Evolutionary conservation across 2,113 vertebrate genomes (phyloP).

Genomic region (Labrus mixtus): DNA sequence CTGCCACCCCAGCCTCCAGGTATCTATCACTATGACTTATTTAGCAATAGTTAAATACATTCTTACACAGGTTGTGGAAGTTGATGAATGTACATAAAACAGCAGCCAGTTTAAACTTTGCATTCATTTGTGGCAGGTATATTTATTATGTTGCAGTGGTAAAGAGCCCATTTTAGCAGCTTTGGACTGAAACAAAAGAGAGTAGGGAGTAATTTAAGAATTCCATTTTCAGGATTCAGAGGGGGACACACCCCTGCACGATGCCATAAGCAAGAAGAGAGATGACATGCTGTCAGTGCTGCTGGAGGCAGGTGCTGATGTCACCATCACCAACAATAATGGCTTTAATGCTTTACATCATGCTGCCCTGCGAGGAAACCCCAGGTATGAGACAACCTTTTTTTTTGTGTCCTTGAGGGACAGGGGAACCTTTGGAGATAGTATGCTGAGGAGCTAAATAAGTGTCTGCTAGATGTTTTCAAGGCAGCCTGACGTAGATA

Average conservation of each 20-base stretch:
- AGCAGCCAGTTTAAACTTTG: background rate
- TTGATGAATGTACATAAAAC: background rate
- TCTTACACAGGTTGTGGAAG: background rate
- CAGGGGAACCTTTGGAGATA: constrained; percentile 7
- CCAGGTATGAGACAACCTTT: constrained; percentile 85
- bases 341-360: constrained; percentile 99
- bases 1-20: constrained; percentile 99
- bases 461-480: background rate
- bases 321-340: constrained; percentile 99
- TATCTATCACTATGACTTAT: constrained; percentile 63
- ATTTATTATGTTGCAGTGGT: background rate
- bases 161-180: background rate
- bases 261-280: constrained; percentile 98
- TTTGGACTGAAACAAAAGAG: background rate
- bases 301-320: constrained; percentile 95
- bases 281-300: constrained; percentile 98
- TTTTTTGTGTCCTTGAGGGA: background rate
- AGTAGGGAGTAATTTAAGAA: constrained; percentile 14
- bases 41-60: background rate
- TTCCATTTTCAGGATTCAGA: constrained; percentile 90
- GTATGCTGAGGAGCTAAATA: background rate
- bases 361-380: constrained; percentile 96
- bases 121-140: background rate
- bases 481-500: background rate
- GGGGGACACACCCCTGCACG: constrained; percentile 96